phyloP scores from a whole-genome alignment of 2,888 invertebrate species.

The Lycophotia porphyrea region DNA sequence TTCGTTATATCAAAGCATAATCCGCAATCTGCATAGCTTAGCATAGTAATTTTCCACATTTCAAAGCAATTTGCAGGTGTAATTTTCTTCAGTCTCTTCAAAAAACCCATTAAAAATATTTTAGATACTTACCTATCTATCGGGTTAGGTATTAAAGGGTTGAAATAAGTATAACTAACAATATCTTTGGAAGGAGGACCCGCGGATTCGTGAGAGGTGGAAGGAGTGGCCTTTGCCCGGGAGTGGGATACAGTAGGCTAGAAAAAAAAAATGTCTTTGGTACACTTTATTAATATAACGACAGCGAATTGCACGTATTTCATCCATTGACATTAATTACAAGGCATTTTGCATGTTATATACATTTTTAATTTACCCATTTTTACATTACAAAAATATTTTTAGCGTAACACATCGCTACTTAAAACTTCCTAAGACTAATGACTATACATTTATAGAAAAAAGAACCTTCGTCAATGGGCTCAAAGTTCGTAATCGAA shows the following conservation, averaged over 20 bases:
- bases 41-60: conserved; percentile 2
- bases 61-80: conserved; percentile 12
- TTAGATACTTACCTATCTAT: neutral
- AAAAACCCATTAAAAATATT: conserved; percentile 9
- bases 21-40: conserved; percentile 37
- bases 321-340: conserved; percentile 81
- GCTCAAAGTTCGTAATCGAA: conserved; percentile 82
- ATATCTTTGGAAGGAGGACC: too few species aligned
- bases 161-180: conserved; percentile 11
- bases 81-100: neutral
- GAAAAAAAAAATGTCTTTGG: too few species aligned
- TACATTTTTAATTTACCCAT: conserved; percentile 57
- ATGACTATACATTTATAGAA: conserved; percentile 67
- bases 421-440: conserved; percentile 44
- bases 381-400: conserved; percentile 68
- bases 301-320: conserved; percentile 84
- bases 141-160: neutral
- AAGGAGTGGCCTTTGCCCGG: too few species aligned
- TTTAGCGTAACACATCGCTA: conserved; percentile 57
- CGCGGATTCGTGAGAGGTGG: too few species aligned
- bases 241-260: too few species aligned
- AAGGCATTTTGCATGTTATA: conserved; percentile 73
- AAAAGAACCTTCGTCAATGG: conserved; percentile 86
- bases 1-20: neutral
- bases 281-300: conserved; percentile 81